Percentiles rank a stretch among this genome's conserved stretches.
phyloP scores from a whole-genome alignment of 2,888 invertebrate genomes.

The Euplagia quadripunctaria region DNA sequence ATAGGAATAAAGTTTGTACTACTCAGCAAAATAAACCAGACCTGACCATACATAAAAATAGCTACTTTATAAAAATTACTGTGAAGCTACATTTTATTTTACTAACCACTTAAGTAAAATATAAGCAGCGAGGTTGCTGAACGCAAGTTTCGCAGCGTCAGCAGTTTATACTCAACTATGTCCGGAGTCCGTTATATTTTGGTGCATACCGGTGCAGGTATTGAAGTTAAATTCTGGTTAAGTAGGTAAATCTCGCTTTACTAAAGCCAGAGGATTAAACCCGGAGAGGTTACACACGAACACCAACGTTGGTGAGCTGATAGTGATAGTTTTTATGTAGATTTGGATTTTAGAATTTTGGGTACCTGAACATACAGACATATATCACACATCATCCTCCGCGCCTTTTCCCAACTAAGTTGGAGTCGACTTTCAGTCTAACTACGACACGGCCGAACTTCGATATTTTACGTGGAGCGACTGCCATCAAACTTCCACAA shows the following conservation, averaged over 20 bases:
- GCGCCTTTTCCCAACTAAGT: no score
- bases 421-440: no score
- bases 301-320: not conserved
- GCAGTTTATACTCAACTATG: conserved; percentile 13
- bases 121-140: conserved; percentile 1
- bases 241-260: conserved; percentile 55
- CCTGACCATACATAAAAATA: no score
- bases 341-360: not conserved
- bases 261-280: conserved; percentile 41
- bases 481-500: no score
- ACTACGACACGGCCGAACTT: no score
- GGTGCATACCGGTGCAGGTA: conserved; percentile 24
- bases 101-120: not conserved
- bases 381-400: no score
- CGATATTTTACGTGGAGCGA: no score
- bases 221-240: conserved; percentile 39
- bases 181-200: conserved; percentile 27
- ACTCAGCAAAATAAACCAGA: no score
- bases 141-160: conserved; percentile 4
- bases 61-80: no score
- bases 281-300: conserved; percentile 19
- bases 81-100: not conserved
- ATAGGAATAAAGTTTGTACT: no score
- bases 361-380: no score
- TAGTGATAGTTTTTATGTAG: not conserved